Evolutionary conservation across 2,113 vertebrate genomes (phyloP).

Genomic region (Tinamus guttatus): DNA sequence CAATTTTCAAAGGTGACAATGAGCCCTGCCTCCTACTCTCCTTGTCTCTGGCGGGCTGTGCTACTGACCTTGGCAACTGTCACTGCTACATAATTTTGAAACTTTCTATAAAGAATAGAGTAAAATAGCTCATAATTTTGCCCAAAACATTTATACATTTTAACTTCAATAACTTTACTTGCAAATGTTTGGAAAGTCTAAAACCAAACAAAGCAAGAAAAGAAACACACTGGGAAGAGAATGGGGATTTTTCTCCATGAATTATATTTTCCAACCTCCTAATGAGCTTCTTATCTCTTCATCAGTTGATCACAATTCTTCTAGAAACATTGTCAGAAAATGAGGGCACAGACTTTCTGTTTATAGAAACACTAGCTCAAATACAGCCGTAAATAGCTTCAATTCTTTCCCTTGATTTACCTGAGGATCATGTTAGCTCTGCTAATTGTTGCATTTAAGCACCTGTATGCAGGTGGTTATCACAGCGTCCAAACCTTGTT

Average conservation of each 20-base stretch:
- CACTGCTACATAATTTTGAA: neutral
- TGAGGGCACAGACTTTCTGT: neutral
- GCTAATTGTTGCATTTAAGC: neutral
- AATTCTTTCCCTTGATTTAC: neutral
- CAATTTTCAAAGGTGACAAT: neutral
- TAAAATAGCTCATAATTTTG: neutral
- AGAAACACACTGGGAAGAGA: neutral
- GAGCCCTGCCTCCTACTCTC: neutral
- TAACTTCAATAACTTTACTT: neutral
- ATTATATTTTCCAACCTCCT: neutral
- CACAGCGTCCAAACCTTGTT: neutral
- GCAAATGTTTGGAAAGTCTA: neutral
- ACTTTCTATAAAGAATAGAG: neutral
- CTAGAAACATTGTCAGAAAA: neutral
- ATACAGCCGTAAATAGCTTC: neutral
- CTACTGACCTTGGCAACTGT: neutral
- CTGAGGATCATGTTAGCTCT: neutral
- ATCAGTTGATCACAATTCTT: neutral
- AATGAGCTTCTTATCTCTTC: neutral
- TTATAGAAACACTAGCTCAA: neutral
- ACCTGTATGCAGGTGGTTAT: accelerated
- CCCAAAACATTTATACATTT: neutral
- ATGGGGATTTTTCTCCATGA: neutral
- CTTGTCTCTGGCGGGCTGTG: neutral
- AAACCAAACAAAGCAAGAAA: neutral